Percentiles rank a stretch among this genome's conserved stretches.
These are phyloP conservation scores for Protodeltote pygarga DNA, from an alignment of 2,888 invertebrate species.

Conservation along the genomic window DNA sequence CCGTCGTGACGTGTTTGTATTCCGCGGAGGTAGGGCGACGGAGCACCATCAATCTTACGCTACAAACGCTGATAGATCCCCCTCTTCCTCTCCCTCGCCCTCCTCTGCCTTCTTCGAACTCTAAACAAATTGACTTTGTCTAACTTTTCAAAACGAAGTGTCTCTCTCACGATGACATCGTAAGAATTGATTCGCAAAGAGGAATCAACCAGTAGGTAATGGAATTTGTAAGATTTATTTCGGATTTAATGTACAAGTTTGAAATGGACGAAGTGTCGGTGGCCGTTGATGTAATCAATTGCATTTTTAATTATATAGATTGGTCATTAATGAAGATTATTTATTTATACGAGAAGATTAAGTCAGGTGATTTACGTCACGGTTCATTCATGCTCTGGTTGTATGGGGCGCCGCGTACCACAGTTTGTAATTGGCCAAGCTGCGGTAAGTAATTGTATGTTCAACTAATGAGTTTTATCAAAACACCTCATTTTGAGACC, in stretches of 20 bases:
- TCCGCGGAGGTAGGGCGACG: conserved; percentile 4
- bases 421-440: conserved; percentile 5
- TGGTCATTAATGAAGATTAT: too few relatives aligned
- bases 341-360: too few relatives aligned
- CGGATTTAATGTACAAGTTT: conserved; percentile 18
- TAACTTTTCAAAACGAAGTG: conserved; percentile 34
- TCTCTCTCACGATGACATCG: conserved; percentile 27
- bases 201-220: conserved; percentile 28
- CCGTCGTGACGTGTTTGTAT: conserved; percentile 20
- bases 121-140: conserved; percentile 39
- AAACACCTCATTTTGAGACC: conserved; percentile 1
- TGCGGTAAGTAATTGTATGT: not conserved
- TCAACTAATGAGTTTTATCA: conserved; percentile 2
- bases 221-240: conserved; percentile 26
- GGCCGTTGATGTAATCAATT: too few relatives aligned
- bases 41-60: conserved; percentile 35
- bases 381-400: too few relatives aligned
- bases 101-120: conserved; percentile 16
- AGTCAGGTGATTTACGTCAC: conserved; percentile 4
- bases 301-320: too few relatives aligned
- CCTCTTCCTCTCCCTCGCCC: not conserved
- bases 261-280: conserved; percentile 6
- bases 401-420: too few relatives aligned
- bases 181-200: conserved; percentile 29
- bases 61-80: conserved; percentile 33